Evolutionary conservation across 2,888 invertebrate genomes (phyloP).

Genomic region (Gastracanthus pulcherrimus): DNA sequence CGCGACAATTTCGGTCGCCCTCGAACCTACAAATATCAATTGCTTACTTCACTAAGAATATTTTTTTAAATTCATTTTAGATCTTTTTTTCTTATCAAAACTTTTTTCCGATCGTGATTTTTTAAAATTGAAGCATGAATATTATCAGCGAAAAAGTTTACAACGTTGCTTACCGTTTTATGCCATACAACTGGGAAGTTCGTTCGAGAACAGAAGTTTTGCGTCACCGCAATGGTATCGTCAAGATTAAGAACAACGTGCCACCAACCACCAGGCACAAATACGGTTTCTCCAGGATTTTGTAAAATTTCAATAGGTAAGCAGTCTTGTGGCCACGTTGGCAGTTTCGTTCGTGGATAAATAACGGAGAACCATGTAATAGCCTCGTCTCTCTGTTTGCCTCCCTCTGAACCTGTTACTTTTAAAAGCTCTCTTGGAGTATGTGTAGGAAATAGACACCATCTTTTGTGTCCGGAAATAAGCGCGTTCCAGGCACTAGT

Average conservation of each 20-base stretch:
- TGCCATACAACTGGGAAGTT: slow-evolving; percentile 99
- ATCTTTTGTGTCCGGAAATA: slow-evolving; percentile 96
- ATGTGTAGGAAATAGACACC: slow-evolving; percentile 98
- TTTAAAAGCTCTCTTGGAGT: slow-evolving; percentile 98
- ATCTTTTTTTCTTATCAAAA: neutral
- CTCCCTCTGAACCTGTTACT: slow-evolving; percentile 93
- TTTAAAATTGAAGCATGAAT: no score
- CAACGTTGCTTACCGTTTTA: slow-evolving; percentile 94
- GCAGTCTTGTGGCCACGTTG: slow-evolving; percentile 94
- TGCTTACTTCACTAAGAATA: neutral
- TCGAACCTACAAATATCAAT: slow-evolving; percentile 78
- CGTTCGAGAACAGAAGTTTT: slow-evolving; percentile 96
- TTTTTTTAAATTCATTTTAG: neutral
- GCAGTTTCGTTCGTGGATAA: slow-evolving; percentile 93
- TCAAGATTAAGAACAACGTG: slow-evolving; percentile 99
- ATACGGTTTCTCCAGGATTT: slow-evolving; percentile 97
- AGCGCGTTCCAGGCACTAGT: slow-evolving; percentile 99
- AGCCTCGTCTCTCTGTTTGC: slow-evolving; percentile 98
- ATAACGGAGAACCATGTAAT: slow-evolving; percentile 98
- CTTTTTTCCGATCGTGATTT: no score
- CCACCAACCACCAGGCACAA: slow-evolving; percentile 99
- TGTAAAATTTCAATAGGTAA: slow-evolving; percentile 97
- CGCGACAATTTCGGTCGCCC: slow-evolving; percentile 97
- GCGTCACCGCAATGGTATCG: slow-evolving; percentile 97
- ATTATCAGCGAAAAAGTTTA: no score